Base-by-base conservation (phyloP, 2,888 invertebrate species). In the Hedya salicella region DNA sequence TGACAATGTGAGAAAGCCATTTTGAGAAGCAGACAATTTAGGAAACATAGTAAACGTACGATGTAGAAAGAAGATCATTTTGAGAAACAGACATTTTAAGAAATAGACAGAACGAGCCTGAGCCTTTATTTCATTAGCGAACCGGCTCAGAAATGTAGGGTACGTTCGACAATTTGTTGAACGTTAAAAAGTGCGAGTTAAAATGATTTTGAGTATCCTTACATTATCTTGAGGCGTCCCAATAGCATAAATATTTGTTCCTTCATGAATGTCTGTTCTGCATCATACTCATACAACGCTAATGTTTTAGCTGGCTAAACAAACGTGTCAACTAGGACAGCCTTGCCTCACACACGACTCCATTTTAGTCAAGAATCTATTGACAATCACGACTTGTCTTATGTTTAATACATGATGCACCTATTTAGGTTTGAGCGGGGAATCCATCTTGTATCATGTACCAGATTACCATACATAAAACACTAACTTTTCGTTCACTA, bases 391-490 rank as follows among this genome's bases (percentile, higher is more conserved):
- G 54, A 54, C 48, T 25, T 39, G 44, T 19, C 17, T 40, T 46
- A 65, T 60, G 65, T 65, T 60, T 53, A 65, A 65, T 46, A 65
- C 65, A 65, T 65, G 46, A 59, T 59, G 64, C 49, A 57, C 50
- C 46, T 59, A 52, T 42, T 59, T 46, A 65, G 52, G 52, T 36
- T 25, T 46, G 52, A 50, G 46, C 40, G 46, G 17, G 32, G 36
- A 36, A 42, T 50, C 57, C 36, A 50, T 50, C 32, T 56, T 17
- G 30, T 40, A 39, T 59, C 44, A 46, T 42, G 36, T 39, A 36
- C 14, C n/a, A 19, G 14, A 39, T 48, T 48, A 25, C 19, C 49
- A 59, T 48, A 59, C 36, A 14, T 21, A 48, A 21, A 14, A 57
- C 21, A 13, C 52, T n/a, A 14, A 40, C 9, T 54, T 21, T 46